These are phyloP conservation scores for Drosophila persimilis DNA, from an alignment of 1,140 invertebrate genomes.

Conservation along the genomic window DNA sequence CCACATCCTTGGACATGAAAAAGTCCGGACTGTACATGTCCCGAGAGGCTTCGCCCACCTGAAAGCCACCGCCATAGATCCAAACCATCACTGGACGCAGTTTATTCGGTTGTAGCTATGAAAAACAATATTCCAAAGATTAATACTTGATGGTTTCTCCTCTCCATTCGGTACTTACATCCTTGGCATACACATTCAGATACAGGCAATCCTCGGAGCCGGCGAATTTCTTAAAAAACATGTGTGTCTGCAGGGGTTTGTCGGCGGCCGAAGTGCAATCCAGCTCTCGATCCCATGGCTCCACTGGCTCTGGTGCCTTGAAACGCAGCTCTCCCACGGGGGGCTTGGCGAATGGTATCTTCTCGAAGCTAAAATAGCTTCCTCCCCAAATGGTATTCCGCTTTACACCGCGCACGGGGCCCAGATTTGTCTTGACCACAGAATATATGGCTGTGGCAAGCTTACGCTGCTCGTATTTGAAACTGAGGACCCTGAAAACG, in stretches of 20 bases:
- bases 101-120: constrained; percentile 59
- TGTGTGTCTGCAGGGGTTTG: constrained; percentile 78
- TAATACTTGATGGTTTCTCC: background rate
- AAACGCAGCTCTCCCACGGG: constrained; percentile 88
- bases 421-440: constrained; percentile 62
- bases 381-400: constrained; percentile 69
- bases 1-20: constrained; percentile 84
- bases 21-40: constrained; percentile 84
- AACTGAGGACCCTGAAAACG: constrained; percentile 63
- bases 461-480: constrained; percentile 70
- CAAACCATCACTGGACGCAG: constrained; percentile 76
- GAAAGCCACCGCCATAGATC: constrained; percentile 89
- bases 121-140: background rate
- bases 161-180: constrained; percentile 64
- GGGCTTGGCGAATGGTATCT: constrained; percentile 89
- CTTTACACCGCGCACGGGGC: constrained; percentile 67
- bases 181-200: constrained; percentile 84
- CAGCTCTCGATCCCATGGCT: constrained; percentile 84
- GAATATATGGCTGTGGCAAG: constrained; percentile 66
- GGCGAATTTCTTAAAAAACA: constrained; percentile 65
- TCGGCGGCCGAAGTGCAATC: constrained; percentile 71
- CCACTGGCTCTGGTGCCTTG: constrained; percentile 83
- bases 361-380: constrained; percentile 84
- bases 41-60: constrained; percentile 82
- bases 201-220: constrained; percentile 85